These are phyloP conservation scores for Phaonia tiefii DNA, from an alignment of 2,888 invertebrate species.

Conservation along the genomic window DNA sequence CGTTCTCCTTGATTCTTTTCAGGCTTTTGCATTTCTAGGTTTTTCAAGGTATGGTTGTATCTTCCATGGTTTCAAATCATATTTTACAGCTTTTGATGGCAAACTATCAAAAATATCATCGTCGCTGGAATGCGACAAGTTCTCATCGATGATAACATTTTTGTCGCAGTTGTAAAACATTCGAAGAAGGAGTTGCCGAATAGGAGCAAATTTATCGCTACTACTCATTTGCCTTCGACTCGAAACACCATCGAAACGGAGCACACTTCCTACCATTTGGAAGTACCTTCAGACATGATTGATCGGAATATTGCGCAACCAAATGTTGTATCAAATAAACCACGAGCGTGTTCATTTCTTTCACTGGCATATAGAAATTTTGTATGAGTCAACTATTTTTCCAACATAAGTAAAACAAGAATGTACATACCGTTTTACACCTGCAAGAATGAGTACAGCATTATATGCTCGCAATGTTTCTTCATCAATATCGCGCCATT, in stretches of 20 bases:
- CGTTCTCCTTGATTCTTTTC: too few species aligned
- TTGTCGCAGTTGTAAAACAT: too few species aligned
- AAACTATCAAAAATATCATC: background rate
- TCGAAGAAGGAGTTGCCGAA: too few species aligned
- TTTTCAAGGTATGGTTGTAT: background rate
- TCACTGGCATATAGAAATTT: conserved; percentile 29
- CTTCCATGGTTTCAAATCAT: conserved; percentile 20
- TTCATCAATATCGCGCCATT: conserved; percentile 40
- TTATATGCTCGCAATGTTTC: conserved; percentile 45
- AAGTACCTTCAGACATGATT: too few species aligned
- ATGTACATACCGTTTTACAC: conserved; percentile 45
- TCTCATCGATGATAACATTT: conserved; percentile 30
- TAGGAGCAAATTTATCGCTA: too few species aligned
- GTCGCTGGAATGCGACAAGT: conserved; percentile 5
- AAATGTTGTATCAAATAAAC: conserved; percentile 38
- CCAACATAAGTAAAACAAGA: conserved; percentile 20
- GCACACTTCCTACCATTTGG: conserved; percentile 21
- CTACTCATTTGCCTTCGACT: too few species aligned
- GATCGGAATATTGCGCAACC: conserved; percentile 33
- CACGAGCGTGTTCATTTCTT: conserved; percentile 43
- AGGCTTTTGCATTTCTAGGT: background rate
- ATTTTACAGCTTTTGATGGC: conserved; percentile 10
- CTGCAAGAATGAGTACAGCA: conserved; percentile 55
- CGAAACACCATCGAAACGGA: too few species aligned
- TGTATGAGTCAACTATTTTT: too few species aligned